These are phyloP conservation scores for Alexandromys fortis DNA, from an alignment of 2,113 vertebrate genomes.

Conservation along the genomic window DNA sequence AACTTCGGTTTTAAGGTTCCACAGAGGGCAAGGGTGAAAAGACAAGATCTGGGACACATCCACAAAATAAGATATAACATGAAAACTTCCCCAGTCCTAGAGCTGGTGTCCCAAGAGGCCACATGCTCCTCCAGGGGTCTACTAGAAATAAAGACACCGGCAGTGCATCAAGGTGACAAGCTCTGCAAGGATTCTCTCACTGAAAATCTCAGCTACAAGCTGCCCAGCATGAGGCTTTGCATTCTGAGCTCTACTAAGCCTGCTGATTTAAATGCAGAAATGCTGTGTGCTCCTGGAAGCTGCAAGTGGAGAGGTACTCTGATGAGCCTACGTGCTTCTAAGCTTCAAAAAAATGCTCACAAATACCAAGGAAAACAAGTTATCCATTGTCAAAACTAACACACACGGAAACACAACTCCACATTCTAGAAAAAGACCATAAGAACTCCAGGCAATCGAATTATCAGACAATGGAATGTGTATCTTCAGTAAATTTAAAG, in stretches of 20 bases:
- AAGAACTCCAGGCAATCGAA: neutral
- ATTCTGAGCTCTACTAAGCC: neutral
- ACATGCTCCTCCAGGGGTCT: neutral
- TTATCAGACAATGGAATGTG: neutral
- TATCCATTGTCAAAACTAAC: neutral
- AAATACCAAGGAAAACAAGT: constrained; percentile 10
- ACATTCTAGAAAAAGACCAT: neutral
- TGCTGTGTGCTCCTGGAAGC: neutral
- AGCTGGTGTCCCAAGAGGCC: neutral
- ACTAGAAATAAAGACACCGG: neutral
- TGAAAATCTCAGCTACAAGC: neutral
- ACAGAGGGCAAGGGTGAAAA: neutral
- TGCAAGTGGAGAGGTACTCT: neutral
- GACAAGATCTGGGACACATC: neutral
- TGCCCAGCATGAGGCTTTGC: neutral
- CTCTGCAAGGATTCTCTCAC: neutral
- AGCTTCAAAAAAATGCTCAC: neutral
- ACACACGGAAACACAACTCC: neutral
- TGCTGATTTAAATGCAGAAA: neutral
- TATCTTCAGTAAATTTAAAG: neutral
- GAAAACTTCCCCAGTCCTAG: neutral
- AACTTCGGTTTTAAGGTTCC: neutral
- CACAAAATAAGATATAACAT: neutral
- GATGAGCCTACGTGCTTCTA: neutral
- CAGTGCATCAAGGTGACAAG: neutral